Evolutionary conservation across 2,888 invertebrate genomes (phyloP).

Genomic region (Ischnura elegans): DNA sequence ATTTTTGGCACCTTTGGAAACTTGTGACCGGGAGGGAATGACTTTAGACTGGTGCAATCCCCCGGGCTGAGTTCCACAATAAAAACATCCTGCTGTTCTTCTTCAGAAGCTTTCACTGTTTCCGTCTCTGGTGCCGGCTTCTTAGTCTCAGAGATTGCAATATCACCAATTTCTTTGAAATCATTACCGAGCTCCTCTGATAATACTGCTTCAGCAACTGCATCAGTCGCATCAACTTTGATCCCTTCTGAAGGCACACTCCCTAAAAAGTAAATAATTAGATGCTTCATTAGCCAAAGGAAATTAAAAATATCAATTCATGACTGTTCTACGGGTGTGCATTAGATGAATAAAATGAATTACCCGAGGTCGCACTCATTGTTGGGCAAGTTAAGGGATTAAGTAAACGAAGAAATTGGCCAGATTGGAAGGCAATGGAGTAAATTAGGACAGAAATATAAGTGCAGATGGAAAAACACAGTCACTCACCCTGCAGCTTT

Average conservation of each 20-base stretch:
- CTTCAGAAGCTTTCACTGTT: background rate
- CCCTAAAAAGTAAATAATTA: background rate
- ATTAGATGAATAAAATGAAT: too few relatives aligned
- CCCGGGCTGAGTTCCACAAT: slow-evolving; percentile 41
- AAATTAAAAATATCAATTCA: too few relatives aligned
- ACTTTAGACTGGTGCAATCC: slow-evolving; percentile 12
- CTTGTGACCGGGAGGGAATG: slow-evolving; percentile 19
- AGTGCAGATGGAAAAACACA: too few relatives aligned
- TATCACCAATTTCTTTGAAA: background rate
- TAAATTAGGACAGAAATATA: too few relatives aligned
- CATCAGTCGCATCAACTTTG: background rate
- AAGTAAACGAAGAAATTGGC: too few relatives aligned
- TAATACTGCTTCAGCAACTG: background rate
- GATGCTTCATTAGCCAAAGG: too few relatives aligned
- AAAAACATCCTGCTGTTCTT: background rate
- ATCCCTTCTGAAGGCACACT: background rate
- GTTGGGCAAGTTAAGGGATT: too few relatives aligned
- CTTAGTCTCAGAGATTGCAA: background rate
- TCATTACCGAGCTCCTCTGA: background rate
- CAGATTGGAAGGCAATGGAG: too few relatives aligned
- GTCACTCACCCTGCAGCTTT: too few relatives aligned
- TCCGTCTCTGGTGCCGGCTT: background rate
- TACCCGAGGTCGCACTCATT: too few relatives aligned
- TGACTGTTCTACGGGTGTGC: too few relatives aligned
- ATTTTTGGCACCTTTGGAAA: slow-evolving; percentile 51